Base-by-base conservation (phyloP, 2,797 vertebrate genomes). In the Sebastes dallii region DNA sequence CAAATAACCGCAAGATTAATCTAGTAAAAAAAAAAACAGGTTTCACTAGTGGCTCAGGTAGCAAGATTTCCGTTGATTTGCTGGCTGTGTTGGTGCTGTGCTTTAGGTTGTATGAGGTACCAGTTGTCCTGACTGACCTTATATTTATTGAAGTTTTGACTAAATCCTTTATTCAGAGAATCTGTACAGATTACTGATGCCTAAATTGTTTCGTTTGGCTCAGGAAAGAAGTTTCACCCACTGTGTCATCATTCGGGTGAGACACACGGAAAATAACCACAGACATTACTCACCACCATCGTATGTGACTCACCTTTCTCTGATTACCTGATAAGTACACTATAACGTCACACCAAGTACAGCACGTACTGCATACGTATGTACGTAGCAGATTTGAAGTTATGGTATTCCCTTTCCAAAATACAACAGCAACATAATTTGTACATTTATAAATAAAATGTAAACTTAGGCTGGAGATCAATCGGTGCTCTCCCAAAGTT, bases 261-360 rank as follows among this genome's bases (percentile, higher is more conserved):
- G 87, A 81, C 80, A 87, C 86, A 89, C 72, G 94, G 93, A 95
- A 95, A 96, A 94, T 90, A 91, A 92, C 83, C 59, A 87, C 64
- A 77, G 83, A 87, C 84, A 92, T 94, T 92, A 89, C 88, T 94
- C 82, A 90, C 69, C 59, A 70, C 52, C 66, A 83, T 86, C 30
- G 30, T 25, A 74, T 8, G 76, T 95, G 95, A 95, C 90, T 95
- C 95, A 95, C 88, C 82, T 80, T 86, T 73, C 80, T 84, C 69
- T 27, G 42, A 86, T 87, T 82, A 90, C 81, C 75, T 81, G 86
- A 88, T 83, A 27, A 78, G 76, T 42, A 34, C 22, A 72, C 67
- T 70, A 59, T 69, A 62, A 82, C 50, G 71, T 85, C 86, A 89
- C 42, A 50, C 12, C 32, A 73, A 12, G 20, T 39, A 24, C n/a